Evolutionary conservation across 2,888 invertebrate genomes (phyloP).

Genomic region (Limenitis camilla): DNA sequence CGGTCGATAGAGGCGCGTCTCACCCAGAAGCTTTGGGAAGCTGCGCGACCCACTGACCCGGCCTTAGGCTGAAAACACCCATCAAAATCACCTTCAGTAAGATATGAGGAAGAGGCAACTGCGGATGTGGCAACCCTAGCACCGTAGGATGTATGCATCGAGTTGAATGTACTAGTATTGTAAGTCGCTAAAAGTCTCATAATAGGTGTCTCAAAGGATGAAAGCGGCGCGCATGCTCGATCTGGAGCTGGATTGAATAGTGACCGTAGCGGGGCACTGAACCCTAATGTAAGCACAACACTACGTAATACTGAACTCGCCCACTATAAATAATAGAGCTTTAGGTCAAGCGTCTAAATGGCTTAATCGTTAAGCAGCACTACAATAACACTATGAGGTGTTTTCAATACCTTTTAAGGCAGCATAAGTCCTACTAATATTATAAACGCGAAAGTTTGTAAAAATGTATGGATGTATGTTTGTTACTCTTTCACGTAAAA

Average conservation of each 20-base stretch:
- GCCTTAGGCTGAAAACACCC: conserved; percentile 42
- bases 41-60: conserved; percentile 80
- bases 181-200: conserved; percentile 21
- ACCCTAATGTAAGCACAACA: conserved; percentile 31
- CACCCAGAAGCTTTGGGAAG: conserved; percentile 63
- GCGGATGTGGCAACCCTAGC: conserved; percentile 42
- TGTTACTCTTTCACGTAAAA: too few relatives aligned
- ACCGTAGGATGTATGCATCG: conserved; percentile 38
- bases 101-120: conserved; percentile 9
- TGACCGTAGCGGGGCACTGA: conserved; percentile 35
- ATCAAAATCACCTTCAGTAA: conserved; percentile 31
- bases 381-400: too few relatives aligned
- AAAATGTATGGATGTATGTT: too few relatives aligned
- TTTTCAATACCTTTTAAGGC: too few relatives aligned
- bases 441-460: too few relatives aligned
- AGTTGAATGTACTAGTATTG: conserved; percentile 19
- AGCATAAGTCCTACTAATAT: too few relatives aligned
- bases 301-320: conserved; percentile 26
- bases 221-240: conserved; percentile 38
- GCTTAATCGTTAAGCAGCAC: not conserved
- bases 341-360: conserved; percentile 15
- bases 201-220: conserved; percentile 33
- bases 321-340: conserved; percentile 16
- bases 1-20: conserved; percentile 73
- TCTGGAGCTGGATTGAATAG: conserved; percentile 33